Base-by-base conservation (phyloP, 2,888 invertebrate genomes). In the Meiosimyza decipiens region DNA sequence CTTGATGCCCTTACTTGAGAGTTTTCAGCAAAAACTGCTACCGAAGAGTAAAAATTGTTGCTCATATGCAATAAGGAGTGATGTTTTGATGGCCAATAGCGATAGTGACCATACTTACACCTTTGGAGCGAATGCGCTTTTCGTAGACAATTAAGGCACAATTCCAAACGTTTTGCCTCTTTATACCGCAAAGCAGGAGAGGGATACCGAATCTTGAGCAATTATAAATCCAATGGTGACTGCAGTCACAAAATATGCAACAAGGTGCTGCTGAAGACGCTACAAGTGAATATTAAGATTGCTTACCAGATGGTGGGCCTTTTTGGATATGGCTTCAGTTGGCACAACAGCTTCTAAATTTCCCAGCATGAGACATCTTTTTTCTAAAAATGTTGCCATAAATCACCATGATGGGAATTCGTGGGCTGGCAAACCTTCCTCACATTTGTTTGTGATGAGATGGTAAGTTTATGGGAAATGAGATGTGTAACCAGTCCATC, bases 121-220 rank as follows among this genome's bases (percentile, higher is more conserved):
- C 70, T 73, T 47, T 72, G 59, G 49, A 75, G 13, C 13, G 66
- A 49, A 66, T 77, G 75, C 2, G n/a, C 76, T 75, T 15, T 75
- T 74, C 70, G 71, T 33, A 76, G 59, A 18, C 76, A 78, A 62
- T 79, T 79, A 3, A 75, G 51, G n/a, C 76, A 78, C 50, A 78
- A 54, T 2, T 72, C 59, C 59, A 73, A 33, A 12, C 49, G 62
- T 50, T 71, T 76, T 5, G 49, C 71, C 66, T 74, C 71, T 50
- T 71, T 66, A 52, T 57, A 72, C 11, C 73, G 65, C n/a, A 62
- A 9, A 11, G 33, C 6, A 4, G 76, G 71, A 2, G 69, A 66
- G 15, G 73, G 55, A 66, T 71, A 0, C n/a, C 60, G 54, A 74
- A 74, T 4, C 28, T 64, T 11, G 65, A 9, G 52, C 71, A 75